phyloP scores from a whole-genome alignment of 2,888 invertebrate species.

The Neoaliturus tenellus region DNA sequence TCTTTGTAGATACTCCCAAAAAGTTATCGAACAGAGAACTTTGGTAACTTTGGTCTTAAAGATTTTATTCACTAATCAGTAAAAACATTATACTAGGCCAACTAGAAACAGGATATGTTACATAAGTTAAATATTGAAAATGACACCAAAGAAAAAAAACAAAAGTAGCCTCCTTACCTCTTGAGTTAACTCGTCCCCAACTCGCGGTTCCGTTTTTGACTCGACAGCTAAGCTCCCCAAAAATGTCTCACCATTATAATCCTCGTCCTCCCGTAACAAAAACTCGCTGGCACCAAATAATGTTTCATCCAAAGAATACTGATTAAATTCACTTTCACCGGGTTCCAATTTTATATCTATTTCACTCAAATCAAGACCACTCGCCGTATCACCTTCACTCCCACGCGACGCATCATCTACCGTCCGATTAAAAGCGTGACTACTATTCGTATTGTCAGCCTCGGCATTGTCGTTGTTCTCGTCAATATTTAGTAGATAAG shows the following conservation, averaged over 20 bases:
- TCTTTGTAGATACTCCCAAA: too few species aligned
- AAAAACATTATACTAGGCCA: too few species aligned
- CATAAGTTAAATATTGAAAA: too few species aligned
- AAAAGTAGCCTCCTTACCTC: too few species aligned
- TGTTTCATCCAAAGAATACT: slow-evolving; percentile 35
- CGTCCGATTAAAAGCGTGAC: slow-evolving; percentile 11
- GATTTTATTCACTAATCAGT: too few species aligned
- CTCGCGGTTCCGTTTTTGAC: slow-evolving; percentile 20
- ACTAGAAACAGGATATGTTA: too few species aligned
- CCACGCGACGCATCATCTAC: slow-evolving; percentile 16
- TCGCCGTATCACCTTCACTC: slow-evolving; percentile 15
- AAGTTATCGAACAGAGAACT: too few species aligned
- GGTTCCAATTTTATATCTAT: slow-evolving; percentile 46
- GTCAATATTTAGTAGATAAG: slow-evolving; percentile 78
- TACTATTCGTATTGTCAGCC: not conserved
- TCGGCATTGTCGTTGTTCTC: slow-evolving; percentile 38
- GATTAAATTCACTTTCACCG: slow-evolving; percentile 26
- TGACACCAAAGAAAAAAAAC: too few species aligned
- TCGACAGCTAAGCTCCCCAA: slow-evolving; percentile 37
- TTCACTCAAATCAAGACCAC: slow-evolving; percentile 48
- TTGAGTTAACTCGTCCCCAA: slow-evolving; percentile 71
- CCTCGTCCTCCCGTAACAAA: slow-evolving; percentile 42
- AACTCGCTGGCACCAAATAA: slow-evolving; percentile 43
- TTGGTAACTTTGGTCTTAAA: too few species aligned
- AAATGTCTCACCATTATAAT: not conserved